A percentile compares a stretch with the other conserved stretches of the same genome.
Evolutionary conservation across 2,113 vertebrate genomes (phyloP).

Genomic region (Herpailurus yagouaroundi): DNA sequence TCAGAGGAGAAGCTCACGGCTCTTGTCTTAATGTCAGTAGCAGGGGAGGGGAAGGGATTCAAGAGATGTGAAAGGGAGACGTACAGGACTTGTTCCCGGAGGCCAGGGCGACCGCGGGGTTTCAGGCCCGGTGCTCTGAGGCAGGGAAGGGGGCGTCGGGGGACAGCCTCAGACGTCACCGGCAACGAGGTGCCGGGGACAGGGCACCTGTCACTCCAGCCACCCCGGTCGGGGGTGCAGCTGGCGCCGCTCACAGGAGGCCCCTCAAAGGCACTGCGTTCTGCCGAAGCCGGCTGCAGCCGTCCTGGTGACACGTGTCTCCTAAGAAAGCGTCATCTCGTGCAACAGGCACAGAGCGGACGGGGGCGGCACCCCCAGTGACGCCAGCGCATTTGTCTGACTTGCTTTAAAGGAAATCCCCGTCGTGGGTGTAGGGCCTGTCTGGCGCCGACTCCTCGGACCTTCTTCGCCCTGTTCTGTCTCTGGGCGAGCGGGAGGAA

Average conservation of each 20-base stretch:
- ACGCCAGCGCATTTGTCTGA: accelerated
- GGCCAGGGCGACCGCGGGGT: neutral
- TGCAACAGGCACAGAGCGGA: accelerated
- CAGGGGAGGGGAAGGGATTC: neutral
- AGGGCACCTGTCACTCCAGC: accelerated
- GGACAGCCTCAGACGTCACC: too few species aligned
- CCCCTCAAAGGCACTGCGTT: accelerated
- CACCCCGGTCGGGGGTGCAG: neutral
- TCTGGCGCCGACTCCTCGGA: too few species aligned
- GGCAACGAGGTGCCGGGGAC: neutral
- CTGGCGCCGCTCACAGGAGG: accelerated
- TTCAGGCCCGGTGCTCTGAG: too few species aligned
- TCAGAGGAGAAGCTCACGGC: accelerated
- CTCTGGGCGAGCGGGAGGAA: neutral
- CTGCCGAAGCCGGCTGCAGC: accelerated
- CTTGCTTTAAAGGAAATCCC: neutral
- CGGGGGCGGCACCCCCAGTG: accelerated
- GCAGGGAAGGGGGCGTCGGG: neutral
- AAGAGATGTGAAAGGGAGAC: accelerated
- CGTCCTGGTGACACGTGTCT: too few species aligned
- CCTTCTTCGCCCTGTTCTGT: neutral
- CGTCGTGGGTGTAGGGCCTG: too few species aligned
- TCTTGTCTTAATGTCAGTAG: accelerated
- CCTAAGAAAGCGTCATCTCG: too few species aligned
- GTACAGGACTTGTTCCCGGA: neutral